Base-by-base conservation (phyloP, 2,888 invertebrate species). In the Epistrophe grossulariae region DNA sequence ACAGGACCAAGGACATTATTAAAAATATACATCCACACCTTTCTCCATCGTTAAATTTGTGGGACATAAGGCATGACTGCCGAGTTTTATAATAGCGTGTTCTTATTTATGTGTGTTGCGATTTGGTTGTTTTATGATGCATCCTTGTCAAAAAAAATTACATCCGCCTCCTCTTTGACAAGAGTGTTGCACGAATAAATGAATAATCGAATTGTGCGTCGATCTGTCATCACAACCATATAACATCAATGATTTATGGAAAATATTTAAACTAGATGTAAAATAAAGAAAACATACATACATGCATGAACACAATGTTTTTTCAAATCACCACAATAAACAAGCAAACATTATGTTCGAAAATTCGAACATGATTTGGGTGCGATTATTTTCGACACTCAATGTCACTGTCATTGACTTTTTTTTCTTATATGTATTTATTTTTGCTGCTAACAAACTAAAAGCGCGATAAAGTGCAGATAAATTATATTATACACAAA, bases 1-100 rank as follows among this genome's bases (percentile, higher is more conserved):
- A 68, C 17, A 52, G 72, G 24, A 78, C 73, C 73, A 84, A 84
- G 84, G 84, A 48, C 77, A 55, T 73, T 19, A 38, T 59, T 71
- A 50, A 57, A n/a, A 28, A 24, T 52, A 38, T 66, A n/a, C 10
- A 52, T 52, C 50, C 31, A 43, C 40, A 4, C 57, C 40, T 17
- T 55, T 4, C 28, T 59, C 35, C 55, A 17, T 73, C 73, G 73
- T 78, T 78, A 73, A 73, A 50, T 68, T 59, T 55, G 43, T 55
- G 31, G 68, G n/a, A n/a, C 19, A 70, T 52, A 48, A 17, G 10
- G 40, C 19, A 60, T 60, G 60, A 45, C n/a, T 45, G n/a, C 31
- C 17, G 50, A 15, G 15, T 17, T 45, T 45, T 64, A n/a, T n/a
- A 10, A 31, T 64, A 28, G 17, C 24, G 10, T 64, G 28, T 48